Conservation (phyloP, 2,888 invertebrate genomes). For the Blastobasis lacticolella region DNA sequence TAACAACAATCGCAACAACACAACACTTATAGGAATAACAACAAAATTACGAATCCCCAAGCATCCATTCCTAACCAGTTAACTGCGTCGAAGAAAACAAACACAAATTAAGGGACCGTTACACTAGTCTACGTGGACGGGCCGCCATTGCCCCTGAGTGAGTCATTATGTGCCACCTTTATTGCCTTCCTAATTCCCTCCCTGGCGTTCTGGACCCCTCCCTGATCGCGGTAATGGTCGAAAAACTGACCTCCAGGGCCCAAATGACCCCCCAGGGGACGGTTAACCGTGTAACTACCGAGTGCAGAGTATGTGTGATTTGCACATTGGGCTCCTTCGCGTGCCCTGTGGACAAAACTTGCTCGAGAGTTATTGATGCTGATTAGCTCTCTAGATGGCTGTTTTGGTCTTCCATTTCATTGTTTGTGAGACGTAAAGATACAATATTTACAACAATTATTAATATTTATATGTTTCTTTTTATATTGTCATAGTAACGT, state of each 20-base stretch:
- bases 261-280: constrained; percentile 53
- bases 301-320: constrained; percentile 32
- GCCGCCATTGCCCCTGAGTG: constrained; percentile 42
- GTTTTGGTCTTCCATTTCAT: too few species aligned
- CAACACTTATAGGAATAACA: not conserved
- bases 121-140: constrained; percentile 29
- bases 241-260: constrained; percentile 67
- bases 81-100: not conserved
- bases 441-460: too few species aligned
- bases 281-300: constrained; percentile 50
- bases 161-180: constrained; percentile 63
- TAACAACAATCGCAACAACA: not conserved
- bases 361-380: too few species aligned
- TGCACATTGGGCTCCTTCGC: constrained; percentile 19
- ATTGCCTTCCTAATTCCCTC: constrained; percentile 53
- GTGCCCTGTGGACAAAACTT: too few species aligned
- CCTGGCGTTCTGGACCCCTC: constrained; percentile 9
- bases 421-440: too few species aligned
- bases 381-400: too few species aligned
- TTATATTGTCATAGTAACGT: too few species aligned
- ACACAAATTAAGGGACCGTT: not conserved
- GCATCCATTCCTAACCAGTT: not conserved
- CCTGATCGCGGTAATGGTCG: constrained; percentile 64
- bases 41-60: not conserved
- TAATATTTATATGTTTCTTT: too few species aligned